Evolutionary conservation across 1,140 invertebrate species (phyloP).

Genomic region (Drosophila prosaltans): DNA sequence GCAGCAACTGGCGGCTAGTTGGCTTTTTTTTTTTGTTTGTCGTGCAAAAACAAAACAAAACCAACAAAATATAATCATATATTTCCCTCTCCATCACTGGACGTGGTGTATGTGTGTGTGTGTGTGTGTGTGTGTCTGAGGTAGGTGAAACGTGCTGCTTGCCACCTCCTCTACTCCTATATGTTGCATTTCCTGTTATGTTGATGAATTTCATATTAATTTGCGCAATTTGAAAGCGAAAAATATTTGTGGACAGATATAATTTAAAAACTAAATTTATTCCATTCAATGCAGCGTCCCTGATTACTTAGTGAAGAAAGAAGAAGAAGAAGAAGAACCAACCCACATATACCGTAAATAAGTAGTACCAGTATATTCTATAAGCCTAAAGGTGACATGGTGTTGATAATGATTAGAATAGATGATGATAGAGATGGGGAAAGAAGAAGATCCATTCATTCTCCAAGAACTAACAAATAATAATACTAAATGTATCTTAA

Average conservation of each 20-base stretch:
- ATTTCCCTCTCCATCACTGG: no score
- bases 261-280: slow-evolving; percentile 19
- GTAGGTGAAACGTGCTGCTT: slow-evolving; percentile 18
- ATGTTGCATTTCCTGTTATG: slow-evolving; percentile 70
- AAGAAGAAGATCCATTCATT: slow-evolving; percentile 27
- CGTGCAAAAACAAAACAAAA: slow-evolving; percentile 43
- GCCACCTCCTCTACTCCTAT: background rate
- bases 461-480: slow-evolving; percentile 19
- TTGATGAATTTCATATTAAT: slow-evolving; percentile 76
- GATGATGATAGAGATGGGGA: no score
- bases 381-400: slow-evolving; percentile 41
- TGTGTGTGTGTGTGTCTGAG: background rate
- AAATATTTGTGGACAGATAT: background rate
- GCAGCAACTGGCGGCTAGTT: slow-evolving; percentile 30
- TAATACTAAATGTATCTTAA: slow-evolving; percentile 40
- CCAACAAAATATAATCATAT: no score
- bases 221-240: slow-evolving; percentile 52
- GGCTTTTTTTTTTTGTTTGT: slow-evolving; percentile 33
- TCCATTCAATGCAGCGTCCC: slow-evolving; percentile 18
- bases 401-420: background rate
- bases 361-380: slow-evolving; percentile 4
- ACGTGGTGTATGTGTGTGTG: no score
- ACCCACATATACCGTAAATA: background rate
- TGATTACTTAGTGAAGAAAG: no score
- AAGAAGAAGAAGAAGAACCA: background rate